A percentile compares a stretch with the other conserved stretches of the same genome.
These are phyloP conservation scores for Margaritifera margaritifera DNA, from an alignment of 2,888 invertebrate species.

Conservation along the genomic window DNA sequence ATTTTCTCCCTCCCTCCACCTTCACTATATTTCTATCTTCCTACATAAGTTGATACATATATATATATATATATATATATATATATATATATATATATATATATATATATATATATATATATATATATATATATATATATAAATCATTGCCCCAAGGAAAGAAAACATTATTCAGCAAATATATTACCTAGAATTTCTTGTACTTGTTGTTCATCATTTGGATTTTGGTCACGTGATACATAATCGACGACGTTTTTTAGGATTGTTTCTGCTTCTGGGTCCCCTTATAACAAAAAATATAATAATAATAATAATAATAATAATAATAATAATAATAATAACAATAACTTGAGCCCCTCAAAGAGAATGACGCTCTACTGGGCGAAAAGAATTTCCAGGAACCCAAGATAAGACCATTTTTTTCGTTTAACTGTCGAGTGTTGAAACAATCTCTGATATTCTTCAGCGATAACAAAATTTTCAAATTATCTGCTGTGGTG, in stretches of 20 bases:
- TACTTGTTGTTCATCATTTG: slow-evolving; percentile 46
- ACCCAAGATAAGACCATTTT: too few relatives aligned
- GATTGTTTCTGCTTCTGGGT: slow-evolving; percentile 44
- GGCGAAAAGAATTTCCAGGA: too few relatives aligned
- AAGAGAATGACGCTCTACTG: too few relatives aligned
- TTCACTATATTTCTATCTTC: too few relatives aligned
- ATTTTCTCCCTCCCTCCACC: too few relatives aligned
- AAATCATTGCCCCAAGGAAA: not conserved
- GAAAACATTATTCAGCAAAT: not conserved
- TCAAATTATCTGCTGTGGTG: too few relatives aligned
- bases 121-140: not conserved
- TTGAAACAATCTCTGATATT: too few relatives aligned
- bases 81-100: not conserved
- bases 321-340: not conserved
- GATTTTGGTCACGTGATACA: slow-evolving; percentile 44
- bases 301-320: not conserved
- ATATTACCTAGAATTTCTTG: slow-evolving; percentile 38
- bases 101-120: not conserved
- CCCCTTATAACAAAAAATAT: slow-evolving; percentile 22
- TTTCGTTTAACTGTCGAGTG: too few relatives aligned
- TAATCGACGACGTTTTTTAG: slow-evolving; percentile 41
- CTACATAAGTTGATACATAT: not conserved
- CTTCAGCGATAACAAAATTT: too few relatives aligned
- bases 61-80: not conserved
- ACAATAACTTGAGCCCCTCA: too few relatives aligned